These are phyloP conservation scores for Molossus alvarezi DNA, from an alignment of 2,797 vertebrate genomes.

Conservation along the genomic window DNA sequence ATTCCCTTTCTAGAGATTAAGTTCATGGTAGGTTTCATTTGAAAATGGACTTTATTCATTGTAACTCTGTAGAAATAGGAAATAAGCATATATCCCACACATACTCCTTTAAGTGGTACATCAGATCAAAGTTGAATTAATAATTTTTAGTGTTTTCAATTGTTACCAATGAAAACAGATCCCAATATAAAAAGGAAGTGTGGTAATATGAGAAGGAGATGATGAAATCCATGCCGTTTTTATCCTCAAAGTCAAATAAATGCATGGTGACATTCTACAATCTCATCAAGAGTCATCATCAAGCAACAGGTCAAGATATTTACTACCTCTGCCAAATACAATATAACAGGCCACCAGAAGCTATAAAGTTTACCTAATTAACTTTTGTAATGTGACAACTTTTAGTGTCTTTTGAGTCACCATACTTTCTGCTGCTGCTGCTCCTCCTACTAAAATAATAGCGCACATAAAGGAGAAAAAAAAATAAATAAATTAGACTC, in stretches of 20 bases:
- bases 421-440: neutral
- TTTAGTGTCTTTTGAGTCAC: conserved; percentile 51
- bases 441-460: neutral
- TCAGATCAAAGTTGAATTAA: conserved; percentile 23
- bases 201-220: conserved; percentile 33
- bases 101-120: neutral
- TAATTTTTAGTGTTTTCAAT: conserved; percentile 52
- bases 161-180: conserved; percentile 32
- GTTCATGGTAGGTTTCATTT: conserved; percentile 72
- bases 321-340: conserved; percentile 65
- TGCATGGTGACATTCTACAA: conserved; percentile 25
- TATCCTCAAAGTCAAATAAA: conserved; percentile 58
- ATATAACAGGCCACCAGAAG: conserved; percentile 52
- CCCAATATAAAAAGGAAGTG: conserved; percentile 11
- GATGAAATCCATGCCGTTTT: conserved; percentile 49
- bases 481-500: conserved; percentile 73
- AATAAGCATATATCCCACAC: neutral
- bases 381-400: conserved; percentile 17
- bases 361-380: conserved; percentile 44
- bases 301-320: conserved; percentile 31
- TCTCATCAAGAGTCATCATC: conserved; percentile 54
- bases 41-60: conserved; percentile 79
- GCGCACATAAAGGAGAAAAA: conserved; percentile 65
- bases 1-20: conserved; percentile 83
- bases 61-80: conserved; percentile 70